Evolutionary conservation across 2,888 invertebrate genomes (phyloP).

Genomic region (Megaustenia siamemsis): DNA sequence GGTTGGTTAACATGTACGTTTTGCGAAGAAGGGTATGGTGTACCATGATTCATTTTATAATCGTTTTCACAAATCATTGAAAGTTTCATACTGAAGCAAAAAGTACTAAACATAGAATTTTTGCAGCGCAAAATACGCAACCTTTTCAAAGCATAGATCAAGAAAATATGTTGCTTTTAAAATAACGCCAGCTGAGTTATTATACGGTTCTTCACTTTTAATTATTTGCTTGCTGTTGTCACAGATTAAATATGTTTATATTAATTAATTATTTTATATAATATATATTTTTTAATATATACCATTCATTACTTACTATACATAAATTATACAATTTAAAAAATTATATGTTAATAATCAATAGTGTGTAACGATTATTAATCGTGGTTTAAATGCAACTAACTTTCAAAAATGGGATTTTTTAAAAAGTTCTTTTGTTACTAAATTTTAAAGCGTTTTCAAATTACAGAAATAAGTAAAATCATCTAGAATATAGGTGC

Average conservation of each 20-base stretch:
- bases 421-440: no score
- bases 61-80: background rate
- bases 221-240: background rate
- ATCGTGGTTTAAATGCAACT: no score
- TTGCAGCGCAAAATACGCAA: no score
- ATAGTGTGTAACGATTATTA: no score
- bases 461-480: background rate
- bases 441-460: no score
- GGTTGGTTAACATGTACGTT: background rate
- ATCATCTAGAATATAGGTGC: background rate
- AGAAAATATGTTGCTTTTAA: no score
- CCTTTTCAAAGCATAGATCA: no score
- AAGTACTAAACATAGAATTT: no score
- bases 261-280: constrained; percentile 4
- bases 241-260: background rate
- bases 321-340: constrained; percentile 5
- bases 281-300: constrained; percentile 7
- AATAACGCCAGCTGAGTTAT: background rate
- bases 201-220: background rate
- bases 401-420: no score
- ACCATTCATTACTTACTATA: constrained; percentile 10
- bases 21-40: background rate
- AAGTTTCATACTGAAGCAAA: no score
- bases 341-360: no score
- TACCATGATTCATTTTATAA: background rate